These are phyloP conservation scores for Apteryx owenii DNA, from an alignment of 2,113 vertebrate genomes.

Conservation along the genomic window DNA sequence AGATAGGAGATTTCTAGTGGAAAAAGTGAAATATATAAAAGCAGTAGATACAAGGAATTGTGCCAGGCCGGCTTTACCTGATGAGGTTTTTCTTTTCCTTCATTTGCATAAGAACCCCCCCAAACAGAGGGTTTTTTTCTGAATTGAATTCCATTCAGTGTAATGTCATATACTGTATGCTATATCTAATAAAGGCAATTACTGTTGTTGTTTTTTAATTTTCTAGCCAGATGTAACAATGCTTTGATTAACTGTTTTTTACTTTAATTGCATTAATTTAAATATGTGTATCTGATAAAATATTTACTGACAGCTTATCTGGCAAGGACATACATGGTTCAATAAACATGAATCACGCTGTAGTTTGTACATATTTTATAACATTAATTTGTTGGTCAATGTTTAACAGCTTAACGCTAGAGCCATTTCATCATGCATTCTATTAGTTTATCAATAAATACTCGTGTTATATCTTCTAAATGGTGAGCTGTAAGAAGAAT, in stretches of 20 bases:
- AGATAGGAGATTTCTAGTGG: background rate
- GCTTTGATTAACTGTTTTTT: conserved; percentile 57
- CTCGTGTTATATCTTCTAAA: conserved; percentile 21
- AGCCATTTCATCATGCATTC: conserved; percentile 6
- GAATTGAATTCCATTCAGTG: background rate
- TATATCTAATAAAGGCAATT: conserved; percentile 47
- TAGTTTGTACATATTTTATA: conserved; percentile 55
- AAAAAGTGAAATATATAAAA: background rate
- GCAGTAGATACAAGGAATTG: background rate
- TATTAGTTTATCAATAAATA: conserved; percentile 54
- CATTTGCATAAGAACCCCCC: background rate
- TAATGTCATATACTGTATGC: background rate
- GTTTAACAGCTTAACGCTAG: conserved; percentile 2
- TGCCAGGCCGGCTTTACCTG: background rate
- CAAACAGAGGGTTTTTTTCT: background rate
- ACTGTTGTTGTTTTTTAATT: conserved; percentile 1
- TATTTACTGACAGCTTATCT: conserved; percentile 54
- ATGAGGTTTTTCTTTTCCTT: background rate
- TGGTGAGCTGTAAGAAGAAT: background rate
- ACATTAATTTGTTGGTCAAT: conserved; percentile 63
- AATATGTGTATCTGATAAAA: conserved; percentile 57
- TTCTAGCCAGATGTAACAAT: conserved; percentile 44
- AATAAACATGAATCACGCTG: conserved; percentile 1
- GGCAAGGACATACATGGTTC: background rate
- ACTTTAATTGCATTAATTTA: conserved; percentile 60